Evolutionary conservation across 2,888 invertebrate genomes (phyloP).

Genomic region (Conomelus anceps): DNA sequence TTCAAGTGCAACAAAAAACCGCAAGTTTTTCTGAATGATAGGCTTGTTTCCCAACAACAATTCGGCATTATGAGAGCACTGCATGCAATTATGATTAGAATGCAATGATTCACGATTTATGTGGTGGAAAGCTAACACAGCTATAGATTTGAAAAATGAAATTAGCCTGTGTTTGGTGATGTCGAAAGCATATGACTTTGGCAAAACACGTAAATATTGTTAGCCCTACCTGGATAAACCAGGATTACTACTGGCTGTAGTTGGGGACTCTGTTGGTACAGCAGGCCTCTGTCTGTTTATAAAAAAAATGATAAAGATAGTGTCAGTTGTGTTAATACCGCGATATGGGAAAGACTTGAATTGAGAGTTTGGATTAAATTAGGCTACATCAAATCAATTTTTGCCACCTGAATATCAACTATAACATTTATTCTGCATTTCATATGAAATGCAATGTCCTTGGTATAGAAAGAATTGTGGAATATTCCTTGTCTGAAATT

Average conservation of each 20-base stretch:
- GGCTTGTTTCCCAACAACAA: background rate
- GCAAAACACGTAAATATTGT: background rate
- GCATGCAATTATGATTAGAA: conserved; percentile 4
- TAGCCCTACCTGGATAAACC: conserved; percentile 38
- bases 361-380: background rate
- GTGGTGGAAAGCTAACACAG: conserved; percentile 12
- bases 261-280: conserved; percentile 30
- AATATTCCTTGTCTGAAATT: background rate
- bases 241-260: conserved; percentile 36
- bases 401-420: background rate
- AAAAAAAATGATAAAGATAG: conserved; percentile 23
- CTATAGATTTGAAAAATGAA: background rate
- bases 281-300: conserved; percentile 37
- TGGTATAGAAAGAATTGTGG: background rate
- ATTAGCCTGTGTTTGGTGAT: background rate
- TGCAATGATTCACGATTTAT: background rate
- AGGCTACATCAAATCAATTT: background rate
- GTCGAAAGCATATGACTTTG: background rate
- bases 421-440: too few species aligned
- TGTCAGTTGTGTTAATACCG: background rate
- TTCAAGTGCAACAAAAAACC: conserved; percentile 25
- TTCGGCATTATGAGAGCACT: background rate
- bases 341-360: background rate
- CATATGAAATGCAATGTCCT: too few species aligned
- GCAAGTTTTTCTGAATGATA: conserved; percentile 5